Percentiles rank a stretch among this genome's conserved stretches.
Evolutionary conservation across 2,113 vertebrate species (phyloP).

Genomic region (Herpetotheres cachinnans): DNA sequence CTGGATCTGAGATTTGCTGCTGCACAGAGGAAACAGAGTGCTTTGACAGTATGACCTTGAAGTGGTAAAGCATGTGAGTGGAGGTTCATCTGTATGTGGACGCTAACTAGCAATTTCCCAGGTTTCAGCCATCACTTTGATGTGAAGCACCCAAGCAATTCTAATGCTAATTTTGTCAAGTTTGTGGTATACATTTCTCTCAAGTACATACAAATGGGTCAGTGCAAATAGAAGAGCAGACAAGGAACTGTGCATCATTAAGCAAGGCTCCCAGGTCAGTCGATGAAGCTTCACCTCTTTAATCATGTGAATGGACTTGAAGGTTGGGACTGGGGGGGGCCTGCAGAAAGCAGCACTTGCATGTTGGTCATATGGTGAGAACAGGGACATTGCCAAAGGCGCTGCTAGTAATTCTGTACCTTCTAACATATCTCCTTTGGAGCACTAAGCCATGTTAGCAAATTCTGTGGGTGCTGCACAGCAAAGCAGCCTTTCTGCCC

Average conservation of each 20-base stretch:
- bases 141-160: slow-evolving; percentile 26
- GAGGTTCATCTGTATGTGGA: neutral
- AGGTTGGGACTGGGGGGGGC: neutral
- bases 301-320: neutral
- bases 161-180: slow-evolving; percentile 36
- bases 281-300: neutral
- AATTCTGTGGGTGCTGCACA: neutral
- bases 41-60: slow-evolving; percentile 20
- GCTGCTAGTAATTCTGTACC: neutral
- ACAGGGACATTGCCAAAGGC: neutral
- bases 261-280: neutral
- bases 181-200: slow-evolving; percentile 10
- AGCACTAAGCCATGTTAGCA: neutral
- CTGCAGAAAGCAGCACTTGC: neutral
- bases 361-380: neutral
- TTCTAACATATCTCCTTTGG: neutral
- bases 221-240: neutral
- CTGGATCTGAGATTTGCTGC: neutral
- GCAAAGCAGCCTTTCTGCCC: neutral
- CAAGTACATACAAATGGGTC: slow-evolving; percentile 16
- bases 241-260: slow-evolving; percentile 50
- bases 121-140: slow-evolving; percentile 27
- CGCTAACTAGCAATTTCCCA: slow-evolving; percentile 20
- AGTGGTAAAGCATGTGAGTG: neutral
- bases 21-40: neutral